Evolutionary conservation across 1,140 invertebrate genomes (phyloP).

Genomic region (Heliconius congener): DNA sequence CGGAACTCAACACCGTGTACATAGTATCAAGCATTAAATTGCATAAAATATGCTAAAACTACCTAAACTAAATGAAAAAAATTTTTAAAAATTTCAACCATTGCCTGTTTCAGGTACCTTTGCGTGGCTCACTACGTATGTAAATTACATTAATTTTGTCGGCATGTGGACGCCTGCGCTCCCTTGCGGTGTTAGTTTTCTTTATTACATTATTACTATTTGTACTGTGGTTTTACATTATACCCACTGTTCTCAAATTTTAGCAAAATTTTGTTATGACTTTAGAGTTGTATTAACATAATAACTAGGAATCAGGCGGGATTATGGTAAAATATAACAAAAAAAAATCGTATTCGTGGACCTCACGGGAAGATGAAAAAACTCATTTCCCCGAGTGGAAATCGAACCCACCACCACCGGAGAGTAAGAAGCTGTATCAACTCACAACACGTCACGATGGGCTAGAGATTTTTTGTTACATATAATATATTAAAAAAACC

Average conservation of each 20-base stretch:
- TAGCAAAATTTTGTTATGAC: neutral
- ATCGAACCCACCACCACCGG: too few relatives aligned
- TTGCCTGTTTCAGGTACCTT: neutral
- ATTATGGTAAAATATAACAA: too few relatives aligned
- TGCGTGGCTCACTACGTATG: neutral
- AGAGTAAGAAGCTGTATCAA: too few relatives aligned
- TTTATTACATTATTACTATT: slow-evolving; percentile 5
- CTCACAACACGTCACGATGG: neutral
- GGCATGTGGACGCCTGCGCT: neutral
- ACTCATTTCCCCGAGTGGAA: too few relatives aligned
- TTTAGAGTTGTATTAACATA: too few relatives aligned
- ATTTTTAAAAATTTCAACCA: neutral
- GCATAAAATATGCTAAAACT: neutral
- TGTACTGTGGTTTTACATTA: neutral
- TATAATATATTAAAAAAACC: neutral
- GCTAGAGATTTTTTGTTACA: neutral
- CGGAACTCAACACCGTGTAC: too few relatives aligned
- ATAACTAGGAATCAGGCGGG: too few relatives aligned
- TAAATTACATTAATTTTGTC: slow-evolving; percentile 12
- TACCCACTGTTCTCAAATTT: neutral
- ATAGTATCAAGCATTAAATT: neutral
- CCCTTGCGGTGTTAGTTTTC: neutral
- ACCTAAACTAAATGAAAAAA: neutral
- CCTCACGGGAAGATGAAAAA: too few relatives aligned
- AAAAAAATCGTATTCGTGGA: too few relatives aligned